Conservation (phyloP, 1,140 invertebrate genomes). For the Aphelinus certus region DNA sequence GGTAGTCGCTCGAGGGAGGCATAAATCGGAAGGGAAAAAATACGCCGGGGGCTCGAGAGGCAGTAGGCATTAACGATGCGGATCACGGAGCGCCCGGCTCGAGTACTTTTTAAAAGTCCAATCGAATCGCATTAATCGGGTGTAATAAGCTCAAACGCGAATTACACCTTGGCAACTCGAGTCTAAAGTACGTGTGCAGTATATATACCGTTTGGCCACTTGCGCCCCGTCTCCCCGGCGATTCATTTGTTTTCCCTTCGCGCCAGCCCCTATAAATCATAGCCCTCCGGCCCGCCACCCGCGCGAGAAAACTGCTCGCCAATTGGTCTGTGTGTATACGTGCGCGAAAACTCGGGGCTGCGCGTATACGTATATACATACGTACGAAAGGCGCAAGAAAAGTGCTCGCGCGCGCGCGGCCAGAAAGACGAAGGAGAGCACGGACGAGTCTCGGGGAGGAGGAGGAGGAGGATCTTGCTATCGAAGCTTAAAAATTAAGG, state of each 20-base stretch:
- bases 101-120: slow-evolving; percentile 14
- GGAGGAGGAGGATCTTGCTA: slow-evolving; percentile 24
- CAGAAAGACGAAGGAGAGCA: slow-evolving; percentile 35
- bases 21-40: too few relatives aligned
- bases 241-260: slow-evolving; percentile 15
- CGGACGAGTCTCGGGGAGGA: slow-evolving; percentile 8
- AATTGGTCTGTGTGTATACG: slow-evolving; percentile 1
- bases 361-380: not conserved
- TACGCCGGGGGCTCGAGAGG: too few relatives aligned
- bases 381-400: not conserved
- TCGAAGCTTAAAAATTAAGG: slow-evolving; percentile 52
- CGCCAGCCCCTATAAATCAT: slow-evolving; percentile 22
- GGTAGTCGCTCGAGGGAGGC: too few relatives aligned
- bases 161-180: not conserved
- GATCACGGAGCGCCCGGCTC: slow-evolving; percentile 4
- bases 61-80: not conserved
- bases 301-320: not conserved
- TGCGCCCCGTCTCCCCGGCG: not conserved
- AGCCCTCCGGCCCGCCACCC: not conserved
- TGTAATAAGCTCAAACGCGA: slow-evolving; percentile 16
- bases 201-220: too few relatives aligned
- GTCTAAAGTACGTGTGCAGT: too few relatives aligned
- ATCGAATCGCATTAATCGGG: slow-evolving; percentile 19
- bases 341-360: slow-evolving; percentile 8
- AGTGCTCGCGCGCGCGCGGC: not conserved